Base-by-base conservation (phyloP, 2,797 vertebrate genomes). In the Capromys pilorides region DNA sequence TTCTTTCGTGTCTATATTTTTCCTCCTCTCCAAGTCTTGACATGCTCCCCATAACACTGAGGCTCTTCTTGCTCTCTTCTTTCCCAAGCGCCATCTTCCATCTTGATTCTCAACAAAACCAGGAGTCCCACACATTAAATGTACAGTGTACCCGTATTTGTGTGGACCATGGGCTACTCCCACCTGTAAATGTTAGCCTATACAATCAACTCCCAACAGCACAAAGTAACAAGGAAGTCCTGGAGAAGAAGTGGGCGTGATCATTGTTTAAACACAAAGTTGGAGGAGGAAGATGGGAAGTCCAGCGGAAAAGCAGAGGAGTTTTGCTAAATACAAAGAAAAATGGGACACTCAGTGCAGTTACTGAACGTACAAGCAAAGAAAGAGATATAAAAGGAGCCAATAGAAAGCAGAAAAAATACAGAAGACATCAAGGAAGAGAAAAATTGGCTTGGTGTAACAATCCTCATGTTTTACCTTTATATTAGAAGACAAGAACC, bases 111-210 rank as follows among this genome's bases (percentile, higher is more conserved):
- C 57, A 80, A 10, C 75, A 10, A 84, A 51, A 24, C 54, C 6
- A 10, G 4, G 33, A 41, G 4, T 31, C 9, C 26, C 31, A 61
- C 12, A 41, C 41, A 11, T 1, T 28, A 1, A 49, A 54, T 3
- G 3, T 21, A 39, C 1, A 10, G 16, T 45, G 4, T 6, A 4
- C 49, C 33, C 14, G 16, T 16, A 8, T 5, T 49, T 21, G 2
- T 33, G 90, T 85, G 51, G 41, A 66, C 66, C 64, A 6, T 45
- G 4, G 5, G 19, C 11, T 8, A 5, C 1, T 24, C 1, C 57
- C 62, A 2, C 51, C 51, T 49, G 3, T 54, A 90, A 13, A 59
- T 71, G 59, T 86, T 36, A 89, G 36, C 28, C 16, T 36, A 51
- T 8, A 36, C 19, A 36, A 36, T 78, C 26, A n/a, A 33, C 4